phyloP scores from a whole-genome alignment of 2,888 invertebrate genomes.

The Pelosia muscerda region DNA sequence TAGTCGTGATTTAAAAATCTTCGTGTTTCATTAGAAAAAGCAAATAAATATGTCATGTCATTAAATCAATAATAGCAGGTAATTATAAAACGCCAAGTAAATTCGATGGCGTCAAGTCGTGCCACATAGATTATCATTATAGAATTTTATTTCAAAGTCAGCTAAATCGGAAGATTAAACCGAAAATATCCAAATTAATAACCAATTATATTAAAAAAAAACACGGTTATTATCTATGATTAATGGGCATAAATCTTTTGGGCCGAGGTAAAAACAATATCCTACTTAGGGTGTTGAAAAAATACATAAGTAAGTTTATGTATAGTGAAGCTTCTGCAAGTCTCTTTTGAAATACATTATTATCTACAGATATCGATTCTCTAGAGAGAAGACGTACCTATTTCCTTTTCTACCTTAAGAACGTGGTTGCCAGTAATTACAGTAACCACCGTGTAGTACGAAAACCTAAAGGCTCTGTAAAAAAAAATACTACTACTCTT shows the following conservation, averaged over 20 bases:
- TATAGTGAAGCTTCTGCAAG: too few species aligned
- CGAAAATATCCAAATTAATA: constrained; percentile 15
- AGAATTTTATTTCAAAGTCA: neutral
- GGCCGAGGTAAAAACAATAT: constrained; percentile 36
- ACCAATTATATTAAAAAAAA: constrained; percentile 21
- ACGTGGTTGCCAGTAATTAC: too few species aligned
- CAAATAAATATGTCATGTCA: neutral
- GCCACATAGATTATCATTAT: constrained; percentile 9
- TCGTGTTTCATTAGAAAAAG: neutral
- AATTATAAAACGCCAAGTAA: neutral
- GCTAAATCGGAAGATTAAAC: constrained; percentile 8
- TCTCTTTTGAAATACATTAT: neutral
- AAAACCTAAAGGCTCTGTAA: too few species aligned
- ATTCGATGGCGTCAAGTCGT: constrained; percentile 7
- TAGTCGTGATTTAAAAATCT: neutral
- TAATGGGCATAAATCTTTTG: constrained; percentile 34
- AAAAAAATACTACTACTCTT: too few species aligned
- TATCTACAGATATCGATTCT: too few species aligned
- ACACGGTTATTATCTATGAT: constrained; percentile 39
- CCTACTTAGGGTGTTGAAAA: constrained; percentile 39
- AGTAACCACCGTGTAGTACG: too few species aligned
- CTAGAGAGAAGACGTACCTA: too few species aligned
- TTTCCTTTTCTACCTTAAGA: too few species aligned
- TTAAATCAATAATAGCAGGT: neutral
- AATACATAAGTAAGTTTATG: constrained; percentile 9